These are phyloP conservation scores for Herminia tarsipennalis DNA, from an alignment of 2,888 invertebrate species.

Conservation along the genomic window DNA sequence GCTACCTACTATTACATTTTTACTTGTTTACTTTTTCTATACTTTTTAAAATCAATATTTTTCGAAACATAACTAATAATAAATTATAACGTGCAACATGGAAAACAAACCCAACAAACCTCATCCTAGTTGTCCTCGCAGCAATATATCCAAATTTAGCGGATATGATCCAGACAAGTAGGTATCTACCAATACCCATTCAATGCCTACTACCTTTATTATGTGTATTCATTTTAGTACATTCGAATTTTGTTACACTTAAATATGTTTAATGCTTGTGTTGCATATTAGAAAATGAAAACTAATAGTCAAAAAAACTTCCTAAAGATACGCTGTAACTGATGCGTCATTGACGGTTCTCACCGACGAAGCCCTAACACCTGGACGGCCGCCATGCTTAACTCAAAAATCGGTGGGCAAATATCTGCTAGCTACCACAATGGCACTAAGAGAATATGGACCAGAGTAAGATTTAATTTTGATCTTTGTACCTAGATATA, in stretches of 20 bases:
- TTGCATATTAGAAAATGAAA: neutral
- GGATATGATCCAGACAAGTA: conserved; percentile 71
- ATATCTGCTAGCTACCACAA: conserved; percentile 75
- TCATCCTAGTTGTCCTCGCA: conserved; percentile 61
- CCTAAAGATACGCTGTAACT: conserved; percentile 59
- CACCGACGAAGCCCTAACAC: conserved; percentile 73
- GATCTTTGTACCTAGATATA: too few relatives aligned
- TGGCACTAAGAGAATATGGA: conserved; percentile 63
- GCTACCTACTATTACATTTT: too few relatives aligned
- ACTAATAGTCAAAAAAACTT: neutral
- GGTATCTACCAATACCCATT: neutral
- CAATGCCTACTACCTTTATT: too few relatives aligned
- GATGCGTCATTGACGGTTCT: conserved; percentile 53
- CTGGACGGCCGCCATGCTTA: conserved; percentile 70
- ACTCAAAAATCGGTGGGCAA: conserved; percentile 79
- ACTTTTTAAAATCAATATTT: neutral
- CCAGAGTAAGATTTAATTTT: conserved; percentile 54
- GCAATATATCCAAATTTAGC: conserved; percentile 70
- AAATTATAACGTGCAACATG: conserved; percentile 27
- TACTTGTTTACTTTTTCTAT: neutral
- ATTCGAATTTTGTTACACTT: too few relatives aligned
- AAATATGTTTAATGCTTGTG: too few relatives aligned
- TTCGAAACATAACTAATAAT: neutral
- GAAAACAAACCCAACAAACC: conserved; percentile 32
- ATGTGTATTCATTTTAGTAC: too few relatives aligned